These are phyloP conservation scores for Valencia hispanica DNA, from an alignment of 2,797 vertebrate genomes.

Conservation along the genomic window DNA sequence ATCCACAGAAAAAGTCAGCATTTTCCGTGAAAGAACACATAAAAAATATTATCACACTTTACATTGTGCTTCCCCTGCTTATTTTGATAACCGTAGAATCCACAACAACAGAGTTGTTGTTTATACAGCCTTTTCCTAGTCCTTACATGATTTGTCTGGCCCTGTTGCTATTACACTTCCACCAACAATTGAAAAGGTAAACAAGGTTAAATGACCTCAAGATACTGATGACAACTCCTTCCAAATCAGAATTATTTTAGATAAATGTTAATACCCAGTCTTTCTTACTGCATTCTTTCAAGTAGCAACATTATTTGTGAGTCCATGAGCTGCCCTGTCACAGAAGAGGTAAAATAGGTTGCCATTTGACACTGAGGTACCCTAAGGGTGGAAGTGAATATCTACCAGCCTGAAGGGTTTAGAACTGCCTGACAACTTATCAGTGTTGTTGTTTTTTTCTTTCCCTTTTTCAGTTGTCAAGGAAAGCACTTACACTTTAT, in stretches of 20 bases:
- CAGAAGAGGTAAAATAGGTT: slow-evolving; percentile 12
- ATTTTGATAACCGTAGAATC: background rate
- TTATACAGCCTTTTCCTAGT: background rate
- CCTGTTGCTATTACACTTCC: background rate
- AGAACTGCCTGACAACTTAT: slow-evolving; percentile 59
- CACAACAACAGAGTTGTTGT: background rate
- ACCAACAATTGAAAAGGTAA: background rate
- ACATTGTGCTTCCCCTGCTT: background rate
- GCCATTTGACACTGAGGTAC: slow-evolving; percentile 53
- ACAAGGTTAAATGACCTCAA: background rate
- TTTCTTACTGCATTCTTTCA: slow-evolving; percentile 2
- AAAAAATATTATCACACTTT: background rate
- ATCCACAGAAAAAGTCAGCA: background rate
- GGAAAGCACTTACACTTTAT: background rate
- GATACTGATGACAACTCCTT: background rate
- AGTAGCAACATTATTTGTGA: slow-evolving; percentile 48
- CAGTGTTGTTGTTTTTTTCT: slow-evolving; percentile 26
- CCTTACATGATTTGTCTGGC: too few species aligned
- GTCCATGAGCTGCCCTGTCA: slow-evolving; percentile 24
- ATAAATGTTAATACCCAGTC: background rate
- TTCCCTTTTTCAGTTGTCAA: slow-evolving; percentile 20
- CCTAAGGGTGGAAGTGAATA: slow-evolving; percentile 47
- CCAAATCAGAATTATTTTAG: background rate
- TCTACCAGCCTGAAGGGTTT: slow-evolving; percentile 54
- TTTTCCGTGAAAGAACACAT: background rate